These are phyloP conservation scores for Rhinopithecus roxellana DNA, from an alignment of 2,113 vertebrate genomes.

Conservation along the genomic window DNA sequence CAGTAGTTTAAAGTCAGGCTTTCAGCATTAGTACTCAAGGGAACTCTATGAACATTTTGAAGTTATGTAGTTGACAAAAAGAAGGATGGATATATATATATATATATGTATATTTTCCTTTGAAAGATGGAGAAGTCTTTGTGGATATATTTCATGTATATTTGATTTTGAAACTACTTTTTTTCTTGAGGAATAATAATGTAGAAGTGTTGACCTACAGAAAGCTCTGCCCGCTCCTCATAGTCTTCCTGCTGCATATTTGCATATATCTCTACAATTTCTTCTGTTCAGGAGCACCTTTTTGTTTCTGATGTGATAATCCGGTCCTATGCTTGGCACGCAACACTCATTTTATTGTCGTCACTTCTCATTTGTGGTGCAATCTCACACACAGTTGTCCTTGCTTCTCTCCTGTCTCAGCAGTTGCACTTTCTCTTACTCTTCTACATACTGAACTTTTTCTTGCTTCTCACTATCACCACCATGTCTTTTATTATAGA, in stretches of 20 bases:
- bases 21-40: constrained; percentile 54
- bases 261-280: background rate
- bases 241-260: background rate
- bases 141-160: background rate
- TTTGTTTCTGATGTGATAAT: background rate
- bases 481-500: background rate
- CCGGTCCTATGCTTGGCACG: accelerated
- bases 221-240: background rate
- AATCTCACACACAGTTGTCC: background rate
- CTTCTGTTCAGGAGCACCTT: background rate
- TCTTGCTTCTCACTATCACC: background rate
- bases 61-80: constrained; percentile 38
- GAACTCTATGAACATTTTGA: constrained; percentile 53
- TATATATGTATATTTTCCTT: background rate
- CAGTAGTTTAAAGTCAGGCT: constrained; percentile 57
- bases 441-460: background rate
- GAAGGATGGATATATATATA: background rate
- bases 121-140: constrained; percentile 44
- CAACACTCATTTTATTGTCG: background rate
- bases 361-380: background rate
- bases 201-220: background rate
- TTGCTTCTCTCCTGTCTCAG: background rate
- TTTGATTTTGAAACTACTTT: constrained; percentile 42
- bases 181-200: background rate
- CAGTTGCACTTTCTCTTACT: background rate